Conservation (phyloP, 2,797 vertebrate species). For the Pagetopsis macropterus region DNA sequence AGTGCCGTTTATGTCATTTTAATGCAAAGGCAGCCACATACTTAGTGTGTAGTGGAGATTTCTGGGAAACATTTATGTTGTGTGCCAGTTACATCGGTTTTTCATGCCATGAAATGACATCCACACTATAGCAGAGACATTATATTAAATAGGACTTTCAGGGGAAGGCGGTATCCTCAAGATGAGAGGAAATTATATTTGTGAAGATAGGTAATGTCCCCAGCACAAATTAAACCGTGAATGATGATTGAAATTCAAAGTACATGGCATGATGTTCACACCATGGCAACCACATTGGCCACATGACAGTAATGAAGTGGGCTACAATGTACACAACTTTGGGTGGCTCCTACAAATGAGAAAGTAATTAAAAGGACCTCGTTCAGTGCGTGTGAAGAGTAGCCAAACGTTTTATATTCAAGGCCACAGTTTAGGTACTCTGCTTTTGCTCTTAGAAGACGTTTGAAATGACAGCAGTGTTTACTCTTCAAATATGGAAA, state of each 20-base stretch:
- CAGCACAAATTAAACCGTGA: slow-evolving; percentile 50
- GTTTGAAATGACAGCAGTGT: slow-evolving; percentile 27
- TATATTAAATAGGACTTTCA: slow-evolving; percentile 45
- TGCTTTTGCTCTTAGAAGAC: slow-evolving; percentile 45
- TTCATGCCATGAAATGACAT: slow-evolving; percentile 22
- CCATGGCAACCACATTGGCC: slow-evolving; percentile 75
- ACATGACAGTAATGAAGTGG: slow-evolving; percentile 76
- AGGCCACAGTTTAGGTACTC: slow-evolving; percentile 58
- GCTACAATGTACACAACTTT: slow-evolving; percentile 78
- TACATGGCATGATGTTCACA: slow-evolving; percentile 68
- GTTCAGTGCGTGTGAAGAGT: slow-evolving; percentile 53
- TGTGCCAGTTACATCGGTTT: background rate
- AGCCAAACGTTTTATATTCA: slow-evolving; percentile 63
- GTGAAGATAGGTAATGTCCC: slow-evolving; percentile 49
- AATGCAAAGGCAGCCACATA: too few relatives aligned
- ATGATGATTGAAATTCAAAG: slow-evolving; percentile 79
- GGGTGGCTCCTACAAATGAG: slow-evolving; percentile 72
- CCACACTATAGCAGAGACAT: slow-evolving; percentile 1
- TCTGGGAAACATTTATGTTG: too few relatives aligned
- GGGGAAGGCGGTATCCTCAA: slow-evolving; percentile 27
- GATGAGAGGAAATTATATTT: slow-evolving; percentile 55
- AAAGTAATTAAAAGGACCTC: slow-evolving; percentile 77
- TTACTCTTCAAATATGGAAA: slow-evolving; percentile 37
- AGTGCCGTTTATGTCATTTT: background rate
- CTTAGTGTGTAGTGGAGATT: too few relatives aligned